These are phyloP conservation scores for Platanista minor DNA, from an alignment of 2,113 vertebrate species.

Conservation along the genomic window DNA sequence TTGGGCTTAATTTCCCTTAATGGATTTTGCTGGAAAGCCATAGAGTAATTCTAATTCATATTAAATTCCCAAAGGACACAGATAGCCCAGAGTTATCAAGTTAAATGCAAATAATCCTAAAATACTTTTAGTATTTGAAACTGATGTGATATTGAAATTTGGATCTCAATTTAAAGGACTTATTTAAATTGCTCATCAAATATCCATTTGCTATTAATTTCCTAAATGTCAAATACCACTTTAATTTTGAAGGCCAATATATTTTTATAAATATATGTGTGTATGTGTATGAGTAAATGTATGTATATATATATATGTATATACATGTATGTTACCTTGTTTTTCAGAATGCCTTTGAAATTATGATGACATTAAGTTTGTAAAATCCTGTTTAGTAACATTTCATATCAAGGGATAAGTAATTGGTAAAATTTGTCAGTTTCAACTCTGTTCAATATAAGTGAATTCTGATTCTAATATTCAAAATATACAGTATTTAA, in stretches of 20 bases:
- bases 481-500: neutral
- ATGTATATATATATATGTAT: neutral
- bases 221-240: slow-evolving; percentile 20
- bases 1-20: slow-evolving; percentile 41
- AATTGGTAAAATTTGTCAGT: neutral
- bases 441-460: neutral
- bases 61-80: slow-evolving; percentile 50
- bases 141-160: slow-evolving; percentile 40
- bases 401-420: neutral
- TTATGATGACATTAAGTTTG: neutral
- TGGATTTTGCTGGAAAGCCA: slow-evolving; percentile 50
- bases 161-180: slow-evolving; percentile 12
- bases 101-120: slow-evolving; percentile 53
- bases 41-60: slow-evolving; percentile 47
- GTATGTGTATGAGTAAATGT: neutral
- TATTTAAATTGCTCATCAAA: slow-evolving; percentile 44
- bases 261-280: neutral
- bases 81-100: slow-evolving; percentile 4
- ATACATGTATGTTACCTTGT: neutral
- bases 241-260: slow-evolving; percentile 13
- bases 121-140: slow-evolving; percentile 32
- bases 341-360: neutral
- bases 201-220: slow-evolving; percentile 49
- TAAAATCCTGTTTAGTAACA: neutral
- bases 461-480: neutral